These are phyloP conservation scores for Penaeus monodon DNA, from an alignment of 2,888 invertebrate species.

Conservation along the genomic window DNA sequence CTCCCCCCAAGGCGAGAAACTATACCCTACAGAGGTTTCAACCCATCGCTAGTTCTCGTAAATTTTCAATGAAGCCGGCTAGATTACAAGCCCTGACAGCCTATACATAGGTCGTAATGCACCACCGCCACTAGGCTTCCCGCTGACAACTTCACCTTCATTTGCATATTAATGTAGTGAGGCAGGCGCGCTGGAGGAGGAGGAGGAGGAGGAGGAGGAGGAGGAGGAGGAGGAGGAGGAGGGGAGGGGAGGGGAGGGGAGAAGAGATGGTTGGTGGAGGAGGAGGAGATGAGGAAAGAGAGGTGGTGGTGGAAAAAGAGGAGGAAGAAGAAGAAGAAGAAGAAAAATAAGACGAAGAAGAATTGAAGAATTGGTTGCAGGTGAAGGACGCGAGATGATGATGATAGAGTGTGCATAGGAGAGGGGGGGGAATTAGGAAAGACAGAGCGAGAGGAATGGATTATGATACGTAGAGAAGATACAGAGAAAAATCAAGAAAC, in stretches of 20 bases:
- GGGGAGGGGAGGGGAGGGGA: background rate
- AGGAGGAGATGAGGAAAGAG: background rate
- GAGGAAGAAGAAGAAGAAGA: background rate
- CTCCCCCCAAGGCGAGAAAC: constrained; percentile 45
- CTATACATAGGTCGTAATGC: constrained; percentile 59
- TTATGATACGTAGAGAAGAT: too few species aligned
- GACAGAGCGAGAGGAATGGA: too few species aligned
- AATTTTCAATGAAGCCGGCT: constrained; percentile 58
- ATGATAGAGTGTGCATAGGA: too few species aligned
- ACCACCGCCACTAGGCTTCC: constrained; percentile 53
- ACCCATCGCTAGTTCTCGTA: constrained; percentile 44
- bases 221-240: background rate
- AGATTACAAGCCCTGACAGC: constrained; percentile 56
- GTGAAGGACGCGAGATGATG: too few species aligned
- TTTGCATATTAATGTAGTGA: constrained; percentile 65
- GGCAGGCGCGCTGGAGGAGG: constrained; percentile 60
- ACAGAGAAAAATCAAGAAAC: too few species aligned
- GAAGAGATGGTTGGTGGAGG: background rate
- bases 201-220: background rate
- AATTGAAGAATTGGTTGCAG: too few species aligned
- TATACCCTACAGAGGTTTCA: constrained; percentile 45
- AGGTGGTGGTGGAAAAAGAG: background rate
- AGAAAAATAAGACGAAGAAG: too few species aligned
- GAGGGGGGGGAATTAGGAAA: too few species aligned
- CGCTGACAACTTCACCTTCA: constrained; percentile 61